Conservation (phyloP, 2,888 invertebrate genomes). For the Hydropsyche betteni region DNA sequence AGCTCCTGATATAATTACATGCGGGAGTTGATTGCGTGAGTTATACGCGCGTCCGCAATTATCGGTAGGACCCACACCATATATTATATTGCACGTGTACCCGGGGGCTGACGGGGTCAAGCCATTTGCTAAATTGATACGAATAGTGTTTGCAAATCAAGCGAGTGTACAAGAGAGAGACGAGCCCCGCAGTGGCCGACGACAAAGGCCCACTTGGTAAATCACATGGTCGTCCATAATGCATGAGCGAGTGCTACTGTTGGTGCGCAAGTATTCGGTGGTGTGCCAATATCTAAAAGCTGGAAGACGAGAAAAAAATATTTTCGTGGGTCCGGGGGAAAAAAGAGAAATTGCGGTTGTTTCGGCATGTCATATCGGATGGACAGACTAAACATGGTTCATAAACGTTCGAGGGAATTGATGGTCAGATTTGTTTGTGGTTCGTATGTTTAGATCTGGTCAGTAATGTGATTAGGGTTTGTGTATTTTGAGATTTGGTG, state of each 20-base stretch:
- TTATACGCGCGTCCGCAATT: conserved; percentile 13
- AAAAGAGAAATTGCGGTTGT: neutral
- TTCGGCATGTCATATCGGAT: no score
- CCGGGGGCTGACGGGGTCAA: neutral
- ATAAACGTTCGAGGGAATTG: no score
- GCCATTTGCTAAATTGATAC: conserved; percentile 41
- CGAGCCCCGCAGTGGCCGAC: conserved; percentile 29
- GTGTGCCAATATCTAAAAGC: conserved; percentile 16
- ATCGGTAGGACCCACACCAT: neutral
- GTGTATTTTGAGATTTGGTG: no score
- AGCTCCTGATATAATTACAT: no score
- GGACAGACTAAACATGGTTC: no score
- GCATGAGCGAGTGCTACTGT: conserved; percentile 13
- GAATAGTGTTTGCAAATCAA: conserved; percentile 41
- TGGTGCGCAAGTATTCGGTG: neutral
- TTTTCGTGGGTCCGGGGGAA: neutral
- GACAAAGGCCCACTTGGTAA: conserved; percentile 40
- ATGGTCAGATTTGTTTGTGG: no score
- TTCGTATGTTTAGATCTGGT: no score
- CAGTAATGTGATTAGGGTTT: no score
- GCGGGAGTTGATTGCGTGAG: conserved; percentile 8
- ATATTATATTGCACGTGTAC: neutral
- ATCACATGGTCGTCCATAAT: conserved; percentile 35
- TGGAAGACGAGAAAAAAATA: conserved; percentile 3
- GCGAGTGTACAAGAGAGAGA: conserved; percentile 23